phyloP scores from a whole-genome alignment of 2,888 invertebrate genomes.

The Volucella inanis region DNA sequence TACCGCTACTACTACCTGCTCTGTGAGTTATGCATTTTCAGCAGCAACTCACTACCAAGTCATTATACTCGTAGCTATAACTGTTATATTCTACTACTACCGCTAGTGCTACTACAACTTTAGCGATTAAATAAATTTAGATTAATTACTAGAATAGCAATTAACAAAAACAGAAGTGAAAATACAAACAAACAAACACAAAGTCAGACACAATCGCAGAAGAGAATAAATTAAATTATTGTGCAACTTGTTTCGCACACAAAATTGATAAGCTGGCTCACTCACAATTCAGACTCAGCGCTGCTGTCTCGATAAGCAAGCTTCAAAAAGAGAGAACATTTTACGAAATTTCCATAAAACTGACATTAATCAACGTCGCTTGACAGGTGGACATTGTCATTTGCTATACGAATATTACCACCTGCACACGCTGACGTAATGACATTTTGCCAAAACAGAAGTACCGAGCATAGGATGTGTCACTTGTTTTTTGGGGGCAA shows the following conservation, averaged over 20 bases:
- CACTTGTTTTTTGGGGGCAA: no score
- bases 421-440: constrained; percentile 47
- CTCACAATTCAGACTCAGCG: constrained; percentile 7
- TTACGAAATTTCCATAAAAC: constrained; percentile 69
- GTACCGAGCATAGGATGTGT: not conserved
- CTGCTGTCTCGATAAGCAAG: constrained; percentile 12
- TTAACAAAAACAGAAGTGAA: constrained; percentile 10
- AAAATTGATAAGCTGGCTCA: constrained; percentile 36
- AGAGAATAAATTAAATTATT: constrained; percentile 13
- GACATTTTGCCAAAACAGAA: constrained; percentile 51
- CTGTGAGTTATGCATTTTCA: no score
- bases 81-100: not conserved
- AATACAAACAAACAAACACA: constrained; percentile 5
- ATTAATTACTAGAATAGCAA: constrained; percentile 60
- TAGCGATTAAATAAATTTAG: constrained; percentile 53
- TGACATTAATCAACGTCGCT: constrained; percentile 66
- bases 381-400: constrained; percentile 59
- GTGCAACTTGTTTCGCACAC: constrained; percentile 42
- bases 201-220: not conserved
- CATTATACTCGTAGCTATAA: no score
- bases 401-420: constrained; percentile 24
- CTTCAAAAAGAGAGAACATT: constrained; percentile 36
- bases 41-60: no score
- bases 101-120: not conserved
- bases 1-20: constrained; percentile 6